Evolutionary conservation across 2,113 vertebrate species (phyloP).

Genomic region (Tringa solitaria): DNA sequence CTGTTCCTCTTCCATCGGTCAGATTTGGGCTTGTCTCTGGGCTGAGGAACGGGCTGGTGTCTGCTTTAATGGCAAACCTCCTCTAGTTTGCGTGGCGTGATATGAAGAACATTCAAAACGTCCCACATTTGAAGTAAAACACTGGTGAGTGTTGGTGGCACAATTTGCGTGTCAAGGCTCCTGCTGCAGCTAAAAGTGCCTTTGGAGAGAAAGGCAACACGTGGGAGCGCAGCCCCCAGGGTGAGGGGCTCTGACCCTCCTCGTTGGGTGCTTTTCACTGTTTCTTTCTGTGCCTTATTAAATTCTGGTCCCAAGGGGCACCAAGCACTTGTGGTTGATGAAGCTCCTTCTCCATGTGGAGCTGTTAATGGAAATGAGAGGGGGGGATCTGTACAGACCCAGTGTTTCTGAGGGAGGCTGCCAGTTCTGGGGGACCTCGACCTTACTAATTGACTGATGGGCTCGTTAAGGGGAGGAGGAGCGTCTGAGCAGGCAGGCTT

Average conservation of each 20-base stretch:
- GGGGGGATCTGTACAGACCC: no score
- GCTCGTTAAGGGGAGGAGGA: not conserved
- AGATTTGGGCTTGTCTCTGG: not conserved
- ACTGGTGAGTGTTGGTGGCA: not conserved
- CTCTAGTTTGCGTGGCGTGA: not conserved
- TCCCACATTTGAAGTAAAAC: not conserved
- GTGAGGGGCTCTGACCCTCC: not conserved
- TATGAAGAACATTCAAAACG: not conserved
- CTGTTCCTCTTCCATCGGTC: not conserved
- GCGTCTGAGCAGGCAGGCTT: not conserved
- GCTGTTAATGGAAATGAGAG: not conserved
- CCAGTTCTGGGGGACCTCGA: not conserved
- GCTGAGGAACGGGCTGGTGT: not conserved
- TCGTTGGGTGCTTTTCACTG: not conserved
- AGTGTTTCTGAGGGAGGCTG: not conserved
- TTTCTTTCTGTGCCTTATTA: not conserved
- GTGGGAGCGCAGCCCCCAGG: not conserved
- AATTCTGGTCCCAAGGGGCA: not conserved
- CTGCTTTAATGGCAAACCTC: not conserved
- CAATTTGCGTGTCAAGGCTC: fast-evolving
- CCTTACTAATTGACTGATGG: not conserved
- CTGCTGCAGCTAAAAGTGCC: not conserved
- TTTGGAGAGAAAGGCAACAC: not conserved
- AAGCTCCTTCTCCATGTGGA: not conserved
- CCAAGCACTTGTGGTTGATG: not conserved